Evolutionary conservation across 2,888 invertebrate species (phyloP).

Genomic region (Zygothrica quintamaculata): DNA sequence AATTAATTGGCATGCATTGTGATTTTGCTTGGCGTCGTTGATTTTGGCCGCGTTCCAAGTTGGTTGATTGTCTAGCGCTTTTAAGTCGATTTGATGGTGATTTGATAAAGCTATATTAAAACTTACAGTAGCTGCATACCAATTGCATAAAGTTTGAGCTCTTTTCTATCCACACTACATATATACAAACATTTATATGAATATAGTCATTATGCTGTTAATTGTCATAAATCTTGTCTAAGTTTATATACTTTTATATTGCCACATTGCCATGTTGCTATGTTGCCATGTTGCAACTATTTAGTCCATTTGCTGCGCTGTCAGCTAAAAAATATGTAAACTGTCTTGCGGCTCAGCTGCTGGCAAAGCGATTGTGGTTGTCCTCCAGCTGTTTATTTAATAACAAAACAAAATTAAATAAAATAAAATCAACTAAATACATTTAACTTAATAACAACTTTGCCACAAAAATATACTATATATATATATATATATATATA

Average conservation of each 20-base stretch:
- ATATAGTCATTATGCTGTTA: constrained; percentile 45
- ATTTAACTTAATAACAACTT: constrained; percentile 9
- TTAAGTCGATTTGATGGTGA: constrained; percentile 35
- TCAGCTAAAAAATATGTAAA: constrained; percentile 26
- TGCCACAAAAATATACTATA: not conserved
- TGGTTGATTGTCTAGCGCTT: constrained; percentile 60
- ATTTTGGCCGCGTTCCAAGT: constrained; percentile 74
- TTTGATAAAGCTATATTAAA: constrained; percentile 39
- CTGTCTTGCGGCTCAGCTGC: constrained; percentile 34
- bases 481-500: too few species aligned
- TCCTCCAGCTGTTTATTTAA: constrained; percentile 59
- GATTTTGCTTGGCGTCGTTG: constrained; percentile 49
- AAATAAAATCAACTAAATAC: too few species aligned
- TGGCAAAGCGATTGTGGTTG: constrained; percentile 73
- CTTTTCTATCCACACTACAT: constrained; percentile 12
- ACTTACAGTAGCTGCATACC: constrained; percentile 30
- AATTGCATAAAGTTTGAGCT: not conserved
- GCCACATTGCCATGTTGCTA: constrained; percentile 25
- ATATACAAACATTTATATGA: constrained; percentile 3
- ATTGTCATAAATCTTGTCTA: constrained; percentile 70
- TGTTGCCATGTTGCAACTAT: constrained; percentile 39
- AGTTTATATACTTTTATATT: constrained; percentile 22
- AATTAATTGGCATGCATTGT: constrained; percentile 78
- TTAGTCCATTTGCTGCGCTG: constrained; percentile 7
- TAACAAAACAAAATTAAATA: constrained; percentile 3